Base-by-base conservation (phyloP, 2,888 invertebrate genomes). In the Cacoxenus indagator region DNA sequence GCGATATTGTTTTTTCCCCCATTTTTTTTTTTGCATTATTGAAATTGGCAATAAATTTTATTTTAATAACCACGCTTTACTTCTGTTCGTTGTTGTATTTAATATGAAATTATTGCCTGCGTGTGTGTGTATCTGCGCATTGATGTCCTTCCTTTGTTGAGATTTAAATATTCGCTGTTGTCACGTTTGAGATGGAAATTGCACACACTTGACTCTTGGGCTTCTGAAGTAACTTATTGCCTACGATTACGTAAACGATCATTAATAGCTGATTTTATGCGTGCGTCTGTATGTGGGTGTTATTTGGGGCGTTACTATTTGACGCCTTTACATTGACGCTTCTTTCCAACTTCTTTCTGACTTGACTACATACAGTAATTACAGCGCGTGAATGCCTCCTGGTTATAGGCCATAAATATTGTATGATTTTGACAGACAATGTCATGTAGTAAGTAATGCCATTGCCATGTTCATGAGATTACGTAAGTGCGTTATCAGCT, bases 181-280 rank as follows among this genome's bases (percentile, higher is more conserved):
- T 77, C 78, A 78, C 77, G 75, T 75, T 75, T 77, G 77, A 64
- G 72, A 70, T 72, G 68, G 70, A 68, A 77, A 72, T 72, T 57
- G 61, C 73, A 71, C 67, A 4, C 37, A 14, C 37, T 37, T 37
- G 2, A 11, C 3, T 14, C 37, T 37, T 37, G 8, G 37, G 9
- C 37, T 37, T 72, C 78, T 71, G 77, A 70, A 75, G 75, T 77
- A 78, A 78, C 73, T 77, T 77, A 77, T 77, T 75, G 71, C 68
- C 64, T 69, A 62, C 72, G 78, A 77, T 78, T 75, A 72, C 73
- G 72, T 78, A 75, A 78, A 75, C 76, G 78, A 72, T 75, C 76
- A 74, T 78, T 75, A 76, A 77, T 72, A 61, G 77, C 72, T 51
- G 29, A 29, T 70, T 71, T 67, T 48, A 14, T 48, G 51, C 17